Base-by-base conservation (phyloP, 2,888 invertebrate genomes). In the Drosophila paramelanica region DNA sequence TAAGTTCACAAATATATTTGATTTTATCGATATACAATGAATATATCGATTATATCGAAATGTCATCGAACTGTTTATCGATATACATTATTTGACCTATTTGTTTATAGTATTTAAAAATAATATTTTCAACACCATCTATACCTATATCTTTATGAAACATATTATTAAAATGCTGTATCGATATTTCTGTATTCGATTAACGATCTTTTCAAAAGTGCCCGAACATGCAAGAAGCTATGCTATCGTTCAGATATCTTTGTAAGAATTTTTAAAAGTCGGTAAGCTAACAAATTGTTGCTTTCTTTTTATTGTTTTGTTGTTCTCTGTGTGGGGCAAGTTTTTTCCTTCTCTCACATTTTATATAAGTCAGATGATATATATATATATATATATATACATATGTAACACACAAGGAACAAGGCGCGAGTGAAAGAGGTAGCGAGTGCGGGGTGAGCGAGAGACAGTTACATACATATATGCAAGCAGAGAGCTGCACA, bases 401-500 rank as follows among this genome's bases (percentile, higher is more conserved):
- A 69, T 47, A 43, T 57, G 42, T 43, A 36, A 31, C 20, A 42
- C 41, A 62, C 11, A 69, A 68, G 58, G 41, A 31, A 10, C 10
- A 62, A 31, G 42, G 41, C 23, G 41, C 23, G 25, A 57, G 20
- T 14, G 38, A 23, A 36, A 0, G 42, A 38, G 47, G 20, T 20
- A 41, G 10, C 6, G 42, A 13, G 20, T 25, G 10, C 43, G 17
- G 23, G 8, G 20, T 33, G 47, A 17, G 25, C 31, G 64, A 39
- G 27, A 6, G 61, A 10, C 25, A 33, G 11, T 14, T 17, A 39
- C 11, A 17, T 17, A 39, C 11, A 17, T 17, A 17, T 17, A 38
- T 51, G 42, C 70, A 74, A 58, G 53, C 49, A 52, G 42, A 39
- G 56, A 61, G 69, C 51, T 85, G 73, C 60, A 85, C 57, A 76